These are phyloP conservation scores for Sitta carolinensis DNA, from an alignment of 2,797 vertebrate species.

Conservation along the genomic window DNA sequence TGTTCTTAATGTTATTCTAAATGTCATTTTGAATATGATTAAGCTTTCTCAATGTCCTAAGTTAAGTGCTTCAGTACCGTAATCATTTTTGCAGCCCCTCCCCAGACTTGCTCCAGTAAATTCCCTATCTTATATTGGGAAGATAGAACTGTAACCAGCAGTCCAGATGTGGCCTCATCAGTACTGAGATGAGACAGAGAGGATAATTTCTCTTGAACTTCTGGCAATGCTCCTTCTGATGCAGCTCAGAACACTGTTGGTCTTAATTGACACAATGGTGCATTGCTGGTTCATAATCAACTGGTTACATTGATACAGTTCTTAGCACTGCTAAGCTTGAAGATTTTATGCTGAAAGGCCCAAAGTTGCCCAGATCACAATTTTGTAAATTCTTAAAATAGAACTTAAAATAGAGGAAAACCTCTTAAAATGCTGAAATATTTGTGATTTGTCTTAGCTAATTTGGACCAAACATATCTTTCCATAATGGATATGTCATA, in stretches of 20 bases:
- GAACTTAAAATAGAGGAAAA: not conserved
- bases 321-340: not conserved
- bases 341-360: not conserved
- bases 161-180: not conserved
- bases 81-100: not conserved
- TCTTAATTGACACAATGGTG: not conserved
- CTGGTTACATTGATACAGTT: not conserved
- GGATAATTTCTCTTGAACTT: not conserved
- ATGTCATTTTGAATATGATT: slow-evolving; percentile 20
- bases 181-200: not conserved
- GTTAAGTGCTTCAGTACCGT: not conserved
- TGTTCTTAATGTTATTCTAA: not conserved
- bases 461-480: not conserved
- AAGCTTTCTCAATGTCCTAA: not conserved
- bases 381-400: not conserved
- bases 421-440: not conserved
- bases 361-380: not conserved
- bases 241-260: not conserved
- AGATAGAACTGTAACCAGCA: not conserved
- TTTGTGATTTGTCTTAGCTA: not conserved
- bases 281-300: not conserved
- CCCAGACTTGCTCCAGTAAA: not conserved
- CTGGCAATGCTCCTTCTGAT: not conserved
- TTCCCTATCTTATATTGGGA: not conserved
- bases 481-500: not conserved